Conservation (phyloP, 2,888 invertebrate genomes). For the Clanis bilineata region DNA sequence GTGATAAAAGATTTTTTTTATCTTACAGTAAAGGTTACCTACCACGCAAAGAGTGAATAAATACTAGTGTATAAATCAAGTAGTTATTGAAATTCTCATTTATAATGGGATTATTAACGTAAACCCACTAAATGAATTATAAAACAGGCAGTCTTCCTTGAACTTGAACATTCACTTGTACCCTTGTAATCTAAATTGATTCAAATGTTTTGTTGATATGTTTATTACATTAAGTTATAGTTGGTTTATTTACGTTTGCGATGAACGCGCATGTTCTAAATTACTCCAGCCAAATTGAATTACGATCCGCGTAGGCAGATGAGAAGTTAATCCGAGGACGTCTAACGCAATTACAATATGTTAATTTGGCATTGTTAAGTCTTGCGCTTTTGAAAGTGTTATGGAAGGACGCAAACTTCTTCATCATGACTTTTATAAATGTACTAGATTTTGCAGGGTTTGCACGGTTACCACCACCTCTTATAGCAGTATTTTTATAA, state of each 20-base stretch:
- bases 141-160: not conserved
- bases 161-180: not conserved
- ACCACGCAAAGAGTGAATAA: too few relatives aligned
- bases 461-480: too few relatives aligned
- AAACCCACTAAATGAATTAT: not conserved
- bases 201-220: not conserved
- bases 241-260: conserved; percentile 23
- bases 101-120: not conserved
- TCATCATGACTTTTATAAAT: not conserved
- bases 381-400: not conserved
- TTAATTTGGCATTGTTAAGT: conserved; percentile 38
- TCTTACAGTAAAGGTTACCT: too few relatives aligned
- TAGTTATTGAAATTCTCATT: too few relatives aligned
- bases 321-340: conserved; percentile 53
- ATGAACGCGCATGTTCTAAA: conserved; percentile 34
- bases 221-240: conserved; percentile 21
- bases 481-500: too few relatives aligned
- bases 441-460: too few relatives aligned
- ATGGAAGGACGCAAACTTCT: not conserved
- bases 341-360: conserved; percentile 56
- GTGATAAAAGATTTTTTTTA: too few relatives aligned
- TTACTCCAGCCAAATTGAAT: conserved; percentile 45
- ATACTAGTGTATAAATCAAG: too few relatives aligned
- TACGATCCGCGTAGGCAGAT: conserved; percentile 52
- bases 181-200: conserved; percentile 5